phyloP scores from a whole-genome alignment of 1,140 invertebrate genomes.

The Helicoverpa zea region DNA sequence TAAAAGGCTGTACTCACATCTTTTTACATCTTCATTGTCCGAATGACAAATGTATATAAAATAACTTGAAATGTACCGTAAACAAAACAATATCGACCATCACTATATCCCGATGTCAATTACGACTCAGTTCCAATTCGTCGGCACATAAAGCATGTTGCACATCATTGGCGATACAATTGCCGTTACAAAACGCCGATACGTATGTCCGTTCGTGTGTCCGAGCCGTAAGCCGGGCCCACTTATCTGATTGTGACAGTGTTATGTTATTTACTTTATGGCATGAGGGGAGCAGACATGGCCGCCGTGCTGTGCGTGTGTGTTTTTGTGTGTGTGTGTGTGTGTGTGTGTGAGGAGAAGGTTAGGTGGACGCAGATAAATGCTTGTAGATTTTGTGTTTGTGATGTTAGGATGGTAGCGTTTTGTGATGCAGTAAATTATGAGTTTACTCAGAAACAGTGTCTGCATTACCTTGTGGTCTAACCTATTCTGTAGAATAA shows the following conservation, averaged over 20 bases:
- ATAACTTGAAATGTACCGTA: not conserved
- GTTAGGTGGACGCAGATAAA: not conserved
- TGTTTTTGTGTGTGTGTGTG: not conserved
- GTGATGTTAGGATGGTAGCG: not conserved
- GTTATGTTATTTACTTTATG: slow-evolving; percentile 72
- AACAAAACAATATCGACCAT: not conserved
- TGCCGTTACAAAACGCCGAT: slow-evolving; percentile 21
- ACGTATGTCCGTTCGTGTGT: slow-evolving; percentile 46
- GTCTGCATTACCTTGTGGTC: too few species aligned
- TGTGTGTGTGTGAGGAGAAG: not conserved
- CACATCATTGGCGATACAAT: slow-evolving; percentile 40
- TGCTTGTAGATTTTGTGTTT: not conserved
- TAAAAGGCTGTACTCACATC: too few species aligned
- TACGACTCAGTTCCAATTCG: slow-evolving; percentile 9
- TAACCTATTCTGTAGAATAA: too few species aligned
- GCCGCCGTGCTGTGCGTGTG: not conserved
- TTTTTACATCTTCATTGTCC: too few species aligned
- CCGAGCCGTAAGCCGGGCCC: slow-evolving; percentile 43
- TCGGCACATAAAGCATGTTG: slow-evolving; percentile 36
- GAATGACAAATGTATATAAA: not conserved
- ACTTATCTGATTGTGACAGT: slow-evolving; percentile 72
- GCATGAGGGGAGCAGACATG: slow-evolving; percentile 40
- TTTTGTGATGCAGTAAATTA: not conserved
- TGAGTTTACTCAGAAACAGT: too few species aligned
- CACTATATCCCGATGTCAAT: slow-evolving; percentile 18